Evolutionary conservation across 2,113 vertebrate genomes (phyloP).

Genomic region (Piprites chloris): DNA sequence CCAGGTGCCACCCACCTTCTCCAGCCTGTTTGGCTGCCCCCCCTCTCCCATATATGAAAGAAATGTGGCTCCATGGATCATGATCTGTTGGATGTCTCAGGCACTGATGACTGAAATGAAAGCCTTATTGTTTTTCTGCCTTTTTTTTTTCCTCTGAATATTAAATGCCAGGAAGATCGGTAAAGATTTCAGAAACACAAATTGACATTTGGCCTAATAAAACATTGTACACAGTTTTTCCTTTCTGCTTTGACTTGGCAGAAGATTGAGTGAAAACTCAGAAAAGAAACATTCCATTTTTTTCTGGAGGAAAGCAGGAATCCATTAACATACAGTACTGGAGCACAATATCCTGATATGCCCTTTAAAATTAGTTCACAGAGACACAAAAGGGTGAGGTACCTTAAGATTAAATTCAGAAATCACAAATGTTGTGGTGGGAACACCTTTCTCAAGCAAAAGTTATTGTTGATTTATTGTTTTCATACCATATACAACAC

Average conservation of each 20-base stretch:
- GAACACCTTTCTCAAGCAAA: background rate
- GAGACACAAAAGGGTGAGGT: background rate
- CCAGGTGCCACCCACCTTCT: background rate
- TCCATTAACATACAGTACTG: slow-evolving; percentile 38
- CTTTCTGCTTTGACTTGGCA: slow-evolving; percentile 55
- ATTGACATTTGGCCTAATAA: slow-evolving; percentile 48
- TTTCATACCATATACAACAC: background rate
- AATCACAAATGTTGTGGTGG: background rate
- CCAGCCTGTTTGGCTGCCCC: background rate
- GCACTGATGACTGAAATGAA: background rate
- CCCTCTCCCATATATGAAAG: background rate
- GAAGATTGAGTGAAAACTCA: slow-evolving; percentile 28
- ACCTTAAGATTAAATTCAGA: background rate
- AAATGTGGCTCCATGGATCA: background rate
- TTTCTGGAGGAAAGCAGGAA: slow-evolving; percentile 45
- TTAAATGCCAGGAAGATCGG: slow-evolving; percentile 28
- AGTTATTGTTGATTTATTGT: background rate
- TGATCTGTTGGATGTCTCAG: background rate
- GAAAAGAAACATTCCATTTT: slow-evolving; percentile 49
- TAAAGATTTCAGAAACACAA: slow-evolving; percentile 58
- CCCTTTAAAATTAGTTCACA: slow-evolving; percentile 20
- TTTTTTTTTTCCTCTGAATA: background rate
- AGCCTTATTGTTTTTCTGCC: background rate
- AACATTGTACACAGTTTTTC: slow-evolving; percentile 48
- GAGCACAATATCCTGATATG: slow-evolving; percentile 46